Evolutionary conservation across 2,888 invertebrate species (phyloP).

Genomic region (Slavum lentiscoides): DNA sequence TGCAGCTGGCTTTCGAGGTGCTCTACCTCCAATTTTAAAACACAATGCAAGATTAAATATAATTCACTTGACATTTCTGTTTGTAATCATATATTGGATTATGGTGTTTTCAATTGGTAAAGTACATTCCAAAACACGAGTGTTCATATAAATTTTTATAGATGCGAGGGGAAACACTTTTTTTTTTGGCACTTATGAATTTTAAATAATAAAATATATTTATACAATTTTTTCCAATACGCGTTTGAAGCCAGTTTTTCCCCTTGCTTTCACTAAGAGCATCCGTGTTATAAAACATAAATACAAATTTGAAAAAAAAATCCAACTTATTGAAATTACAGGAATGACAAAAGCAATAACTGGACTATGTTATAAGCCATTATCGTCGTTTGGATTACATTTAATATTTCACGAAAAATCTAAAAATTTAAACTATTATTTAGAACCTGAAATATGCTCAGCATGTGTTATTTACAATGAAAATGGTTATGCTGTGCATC

Average conservation of each 20-base stretch:
- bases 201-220: too few species aligned
- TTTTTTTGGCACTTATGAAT: too few species aligned
- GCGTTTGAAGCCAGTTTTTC: too few species aligned
- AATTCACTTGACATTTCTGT: neutral
- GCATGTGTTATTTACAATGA: neutral
- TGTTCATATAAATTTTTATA: too few species aligned
- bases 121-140: neutral
- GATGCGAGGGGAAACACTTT: too few species aligned
- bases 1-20: conserved; percentile 63
- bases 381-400: conserved; percentile 13
- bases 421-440: conserved; percentile 22
- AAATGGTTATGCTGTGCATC: conserved; percentile 5
- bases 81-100: neutral
- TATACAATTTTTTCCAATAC: too few species aligned
- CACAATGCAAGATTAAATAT: conserved; percentile 3
- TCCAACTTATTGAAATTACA: neutral
- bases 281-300: neutral
- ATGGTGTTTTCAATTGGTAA: conserved; percentile 2
- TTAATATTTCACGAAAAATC: conserved; percentile 24
- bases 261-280: too few species aligned
- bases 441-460: neutral
- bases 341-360: neutral
- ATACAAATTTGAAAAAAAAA: neutral
- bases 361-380: neutral
- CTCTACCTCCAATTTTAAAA: neutral